Conservation (phyloP, 2,797 vertebrate genomes). For the Myoxocephalus aenaeus region DNA sequence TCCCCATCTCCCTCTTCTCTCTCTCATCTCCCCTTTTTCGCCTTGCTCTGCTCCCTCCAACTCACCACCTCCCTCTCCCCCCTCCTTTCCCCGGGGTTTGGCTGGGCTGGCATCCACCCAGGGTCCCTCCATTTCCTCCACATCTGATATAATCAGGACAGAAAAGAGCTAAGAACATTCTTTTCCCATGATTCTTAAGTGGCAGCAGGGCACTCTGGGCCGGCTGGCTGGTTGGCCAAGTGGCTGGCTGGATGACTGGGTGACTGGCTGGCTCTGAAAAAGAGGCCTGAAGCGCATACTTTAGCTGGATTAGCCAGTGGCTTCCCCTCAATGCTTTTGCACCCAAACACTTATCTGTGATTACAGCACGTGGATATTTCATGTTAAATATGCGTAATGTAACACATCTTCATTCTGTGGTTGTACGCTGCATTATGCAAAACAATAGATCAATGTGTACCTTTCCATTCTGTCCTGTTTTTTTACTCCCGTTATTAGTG, state of each 20-base stretch:
- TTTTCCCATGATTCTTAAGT: constrained; percentile 86
- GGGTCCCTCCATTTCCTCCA: constrained; percentile 80
- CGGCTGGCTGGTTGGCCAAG: constrained; percentile 43
- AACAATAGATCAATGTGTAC: constrained; percentile 18
- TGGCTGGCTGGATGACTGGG: constrained; percentile 49
- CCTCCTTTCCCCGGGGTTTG: constrained; percentile 59
- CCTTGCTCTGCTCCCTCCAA: constrained; percentile 26
- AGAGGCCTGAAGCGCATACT: constrained; percentile 47
- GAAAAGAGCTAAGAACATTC: constrained; percentile 80
- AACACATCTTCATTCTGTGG: constrained; percentile 18
- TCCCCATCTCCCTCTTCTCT: not conserved
- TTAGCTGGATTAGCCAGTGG: constrained; percentile 54
- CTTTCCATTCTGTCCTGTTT: constrained; percentile 27
- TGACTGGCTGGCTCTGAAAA: constrained; percentile 44
- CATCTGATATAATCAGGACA: constrained; percentile 82
- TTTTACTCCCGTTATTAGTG: constrained; percentile 1
- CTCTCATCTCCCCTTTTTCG: constrained; percentile 19
- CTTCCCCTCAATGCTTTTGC: constrained; percentile 22
- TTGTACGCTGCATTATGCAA: constrained; percentile 14
- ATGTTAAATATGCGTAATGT: constrained; percentile 17
- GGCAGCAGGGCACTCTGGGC: constrained; percentile 70
- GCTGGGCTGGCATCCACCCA: constrained; percentile 77
- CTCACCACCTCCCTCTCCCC: constrained; percentile 5
- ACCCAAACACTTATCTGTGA: constrained; percentile 53
- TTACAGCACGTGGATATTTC: constrained; percentile 21